Conservation (phyloP, 2,888 invertebrate species). For the Plusia festucae region DNA sequence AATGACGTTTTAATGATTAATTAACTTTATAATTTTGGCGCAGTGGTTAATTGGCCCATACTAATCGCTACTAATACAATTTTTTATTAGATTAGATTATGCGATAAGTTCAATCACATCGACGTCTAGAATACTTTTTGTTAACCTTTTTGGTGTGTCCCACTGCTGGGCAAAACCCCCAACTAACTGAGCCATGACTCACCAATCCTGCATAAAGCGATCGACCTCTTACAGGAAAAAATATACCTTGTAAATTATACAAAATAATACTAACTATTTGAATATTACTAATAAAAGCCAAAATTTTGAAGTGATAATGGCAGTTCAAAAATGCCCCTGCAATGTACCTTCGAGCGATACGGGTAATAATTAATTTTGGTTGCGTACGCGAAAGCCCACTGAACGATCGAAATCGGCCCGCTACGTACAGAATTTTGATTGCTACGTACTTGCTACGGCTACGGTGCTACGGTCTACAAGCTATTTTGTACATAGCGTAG, state of each 20-base stretch:
- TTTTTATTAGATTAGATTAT: too few relatives aligned
- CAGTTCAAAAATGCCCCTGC: slow-evolving; percentile 1
- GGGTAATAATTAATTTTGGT: slow-evolving; percentile 71
- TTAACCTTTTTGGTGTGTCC: too few relatives aligned
- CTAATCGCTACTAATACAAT: too few relatives aligned
- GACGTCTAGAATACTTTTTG: not conserved
- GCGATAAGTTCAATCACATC: too few relatives aligned
- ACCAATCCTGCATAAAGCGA: too few relatives aligned
- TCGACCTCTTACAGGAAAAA: too few relatives aligned
- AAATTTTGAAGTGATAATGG: not conserved
- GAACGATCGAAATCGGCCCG: slow-evolving; percentile 71
- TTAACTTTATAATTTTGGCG: not conserved
- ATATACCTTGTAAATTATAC: too few relatives aligned
- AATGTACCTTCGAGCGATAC: slow-evolving; percentile 17
- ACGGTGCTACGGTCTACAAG: slow-evolving; percentile 57
- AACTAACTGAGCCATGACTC: too few relatives aligned
- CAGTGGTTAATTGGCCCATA: too few relatives aligned
- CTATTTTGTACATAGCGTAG: slow-evolving; percentile 55
- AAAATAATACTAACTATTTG: too few relatives aligned
- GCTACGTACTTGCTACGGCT: slow-evolving; percentile 58
- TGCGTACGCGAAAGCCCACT: slow-evolving; percentile 62
- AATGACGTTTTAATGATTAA: not conserved
- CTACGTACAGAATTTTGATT: slow-evolving; percentile 75
- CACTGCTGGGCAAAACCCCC: too few relatives aligned
- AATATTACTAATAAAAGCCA: not conserved